These are phyloP conservation scores for Adineta ricciae DNA, from an alignment of 2,888 invertebrate genomes.

Conservation along the genomic window DNA sequence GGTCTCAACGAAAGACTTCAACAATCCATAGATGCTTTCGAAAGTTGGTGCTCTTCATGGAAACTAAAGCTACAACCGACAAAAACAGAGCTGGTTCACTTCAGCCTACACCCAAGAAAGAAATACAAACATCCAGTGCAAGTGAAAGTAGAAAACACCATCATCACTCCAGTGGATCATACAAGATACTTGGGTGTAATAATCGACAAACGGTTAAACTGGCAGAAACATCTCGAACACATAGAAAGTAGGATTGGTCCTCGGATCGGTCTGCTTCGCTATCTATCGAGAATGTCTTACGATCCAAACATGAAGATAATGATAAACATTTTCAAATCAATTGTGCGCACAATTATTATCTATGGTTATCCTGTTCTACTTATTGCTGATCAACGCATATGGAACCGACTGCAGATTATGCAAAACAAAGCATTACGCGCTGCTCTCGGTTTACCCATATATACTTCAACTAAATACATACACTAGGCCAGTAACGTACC, in stretches of 20 bases:
- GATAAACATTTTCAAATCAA: not conserved
- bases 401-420: not conserved
- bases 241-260: not conserved
- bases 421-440: not conserved
- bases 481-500: not conserved
- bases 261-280: not conserved
- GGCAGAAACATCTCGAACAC: not conserved
- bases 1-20: not conserved
- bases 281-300: not conserved
- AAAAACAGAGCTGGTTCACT: not conserved
- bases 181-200: not conserved
- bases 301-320: not conserved
- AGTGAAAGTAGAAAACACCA: not conserved
- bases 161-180: not conserved
- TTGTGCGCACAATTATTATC: not conserved
- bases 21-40: not conserved
- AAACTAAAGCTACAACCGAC: not conserved
- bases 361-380: not conserved
- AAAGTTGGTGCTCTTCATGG: not conserved
- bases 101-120: not conserved
- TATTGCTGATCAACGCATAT: not conserved
- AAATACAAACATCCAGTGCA: not conserved
- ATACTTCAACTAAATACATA: not conserved
- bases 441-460: not conserved
- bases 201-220: not conserved